Percentiles rank a stretch among this genome's conserved stretches.
Evolutionary conservation across 2,888 invertebrate species (phyloP).

Genomic region (Pristionchus fissidentatus): DNA sequence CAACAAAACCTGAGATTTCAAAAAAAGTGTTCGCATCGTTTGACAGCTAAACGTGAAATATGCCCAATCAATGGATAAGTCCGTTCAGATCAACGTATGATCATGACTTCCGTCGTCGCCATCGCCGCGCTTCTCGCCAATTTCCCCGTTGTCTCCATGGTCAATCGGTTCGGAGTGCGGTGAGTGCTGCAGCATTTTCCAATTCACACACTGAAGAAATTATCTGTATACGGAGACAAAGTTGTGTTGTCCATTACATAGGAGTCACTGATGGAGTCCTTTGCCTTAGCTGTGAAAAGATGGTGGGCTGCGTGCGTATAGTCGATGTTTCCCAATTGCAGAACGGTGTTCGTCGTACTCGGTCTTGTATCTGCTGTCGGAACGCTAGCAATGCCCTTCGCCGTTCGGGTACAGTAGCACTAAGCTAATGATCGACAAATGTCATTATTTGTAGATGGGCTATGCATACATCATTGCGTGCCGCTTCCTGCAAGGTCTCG

Average conservation of each 20-base stretch:
- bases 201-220: neutral
- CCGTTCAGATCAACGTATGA: conserved; percentile 59
- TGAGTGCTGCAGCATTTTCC: conserved; percentile 13
- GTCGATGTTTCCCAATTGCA: conserved; percentile 1
- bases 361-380: conserved; percentile 71
- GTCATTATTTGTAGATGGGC: conserved; percentile 54
- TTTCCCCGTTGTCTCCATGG: conserved; percentile 71
- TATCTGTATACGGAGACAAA: neutral
- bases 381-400: conserved; percentile 68
- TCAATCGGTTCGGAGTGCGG: conserved; percentile 54
- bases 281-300: too few relatives aligned
- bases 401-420: conserved; percentile 61
- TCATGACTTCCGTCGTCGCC: conserved; percentile 72
- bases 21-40: too few relatives aligned
- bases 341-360: conserved; percentile 69
- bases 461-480: conserved; percentile 61
- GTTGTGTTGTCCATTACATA: too few relatives aligned
- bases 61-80: neutral
- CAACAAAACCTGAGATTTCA: too few relatives aligned
- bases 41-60: too few relatives aligned
- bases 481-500: conserved; percentile 69
- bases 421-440: neutral
- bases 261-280: too few relatives aligned
- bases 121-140: conserved; percentile 71
- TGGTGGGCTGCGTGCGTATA: neutral